A percentile compares a stretch with the other conserved stretches of the same genome.
Evolutionary conservation across 2,113 vertebrate genomes (phyloP).

Genomic region (Phrynosoma platyrhinos): DNA sequence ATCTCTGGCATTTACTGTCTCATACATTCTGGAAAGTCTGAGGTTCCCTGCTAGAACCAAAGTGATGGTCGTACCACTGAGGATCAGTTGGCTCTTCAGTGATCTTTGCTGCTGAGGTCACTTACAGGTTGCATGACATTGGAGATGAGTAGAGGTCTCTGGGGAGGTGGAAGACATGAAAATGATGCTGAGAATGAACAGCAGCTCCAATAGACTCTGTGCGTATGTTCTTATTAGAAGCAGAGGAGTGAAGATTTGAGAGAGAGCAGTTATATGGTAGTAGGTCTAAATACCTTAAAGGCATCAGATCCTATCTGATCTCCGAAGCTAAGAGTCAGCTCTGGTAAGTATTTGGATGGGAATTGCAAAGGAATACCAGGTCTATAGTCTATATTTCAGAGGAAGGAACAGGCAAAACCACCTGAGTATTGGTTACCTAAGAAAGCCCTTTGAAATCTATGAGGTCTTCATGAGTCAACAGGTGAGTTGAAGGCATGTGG

Average conservation of each 20-base stretch:
- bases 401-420: no score
- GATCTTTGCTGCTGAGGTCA: no score
- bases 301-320: no score
- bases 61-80: not conserved
- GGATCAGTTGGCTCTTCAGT: not conserved
- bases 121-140: no score
- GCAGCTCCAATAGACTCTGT: not conserved
- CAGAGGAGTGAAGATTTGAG: not conserved
- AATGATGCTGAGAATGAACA: not conserved
- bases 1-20: not conserved
- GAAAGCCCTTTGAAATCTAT: not conserved
- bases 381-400: no score
- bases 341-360: no score
- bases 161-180: not conserved
- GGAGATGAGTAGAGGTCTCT: not conserved
- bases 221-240: not conserved
- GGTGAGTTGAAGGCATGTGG: not conserved
- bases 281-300: no score
- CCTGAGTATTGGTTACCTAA: no score
- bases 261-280: not conserved
- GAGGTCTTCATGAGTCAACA: not conserved
- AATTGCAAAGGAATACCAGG: no score
- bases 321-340: no score
- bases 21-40: not conserved
- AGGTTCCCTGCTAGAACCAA: not conserved